These are phyloP conservation scores for Eupeodes luniger DNA, from an alignment of 2,888 invertebrate genomes.

Conservation along the genomic window DNA sequence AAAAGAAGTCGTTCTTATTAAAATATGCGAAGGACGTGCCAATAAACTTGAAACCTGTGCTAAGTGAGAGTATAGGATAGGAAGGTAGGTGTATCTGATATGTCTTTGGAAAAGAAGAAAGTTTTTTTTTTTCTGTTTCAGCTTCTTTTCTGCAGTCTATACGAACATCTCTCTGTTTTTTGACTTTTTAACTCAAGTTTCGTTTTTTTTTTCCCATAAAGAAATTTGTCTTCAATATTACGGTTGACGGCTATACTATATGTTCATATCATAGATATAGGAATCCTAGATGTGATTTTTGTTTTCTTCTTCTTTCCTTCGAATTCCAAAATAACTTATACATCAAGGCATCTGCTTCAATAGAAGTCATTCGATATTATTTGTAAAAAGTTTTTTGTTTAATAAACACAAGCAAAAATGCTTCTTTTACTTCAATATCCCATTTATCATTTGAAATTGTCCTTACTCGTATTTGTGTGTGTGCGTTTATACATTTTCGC, in stretches of 20 bases:
- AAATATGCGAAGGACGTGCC: slow-evolving; percentile 71
- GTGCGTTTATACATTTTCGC: slow-evolving; percentile 15
- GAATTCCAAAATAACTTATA: slow-evolving; percentile 20
- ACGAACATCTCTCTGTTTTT: not conserved
- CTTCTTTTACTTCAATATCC: not conserved
- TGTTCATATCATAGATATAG: not conserved
- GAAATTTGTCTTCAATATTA: slow-evolving; percentile 29
- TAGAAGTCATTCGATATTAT: slow-evolving; percentile 7
- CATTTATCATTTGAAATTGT: slow-evolving; percentile 17
- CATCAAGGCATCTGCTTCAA: not conserved
- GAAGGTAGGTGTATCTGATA: not conserved
- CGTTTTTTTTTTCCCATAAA: slow-evolving; percentile 22
- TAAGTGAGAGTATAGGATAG: not conserved
- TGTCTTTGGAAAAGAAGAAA: slow-evolving; percentile 9
- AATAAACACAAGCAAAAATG: not conserved
- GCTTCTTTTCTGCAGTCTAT: not conserved
- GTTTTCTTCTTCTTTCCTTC: slow-evolving; percentile 4
- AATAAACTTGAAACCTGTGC: slow-evolving; percentile 61
- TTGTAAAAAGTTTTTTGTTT: slow-evolving; percentile 20
- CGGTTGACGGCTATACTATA: not conserved
- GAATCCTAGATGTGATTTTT: not conserved
- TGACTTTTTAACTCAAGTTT: slow-evolving; percentile 10
- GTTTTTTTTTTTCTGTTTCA: not conserved
- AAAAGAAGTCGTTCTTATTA: slow-evolving; percentile 52
- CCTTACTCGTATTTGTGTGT: not conserved